Base-by-base conservation (phyloP, 2,113 vertebrate genomes). In the Motacilla tschutschensis region DNA sequence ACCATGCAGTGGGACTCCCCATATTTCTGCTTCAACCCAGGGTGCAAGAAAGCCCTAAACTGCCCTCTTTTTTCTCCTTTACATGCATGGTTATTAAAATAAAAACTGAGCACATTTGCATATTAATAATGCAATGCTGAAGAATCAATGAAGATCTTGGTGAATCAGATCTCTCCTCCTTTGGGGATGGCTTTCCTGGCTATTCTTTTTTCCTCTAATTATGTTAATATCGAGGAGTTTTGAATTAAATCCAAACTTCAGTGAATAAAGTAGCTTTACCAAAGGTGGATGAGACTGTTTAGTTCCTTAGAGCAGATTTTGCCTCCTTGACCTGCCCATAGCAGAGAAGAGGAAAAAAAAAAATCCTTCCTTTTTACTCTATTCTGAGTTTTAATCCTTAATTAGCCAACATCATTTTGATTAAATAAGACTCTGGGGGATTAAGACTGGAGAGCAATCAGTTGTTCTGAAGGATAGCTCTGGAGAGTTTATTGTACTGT, bases 361-460 rank as follows among this genome's bases (percentile, higher is more conserved):
- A 79, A 59, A 38, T 53, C 53, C 36, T 90, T 88, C 54, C 54
- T 95, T 96, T 96, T 95, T 71, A 87, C 84, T 95, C 83, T 95
- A 88, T 94, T 96, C 81, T 43, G 72, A 93, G 88, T 95, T 96
- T 96, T 96, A 96, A 96, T 97, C 96, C 96, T 97, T 97, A 97
- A 97, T 97, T 97, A 97, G 97, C 94, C 94, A 96, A 92, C 96
- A 96, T 97, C 85, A 95, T 97, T 97, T 96, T 97, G 95, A 97
- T 97, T 97, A 97, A 97, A 96, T 95, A 96, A 96, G 93, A 82
- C 97, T 96, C 96, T 89, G 13, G 96, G 95, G 96, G 94, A 95
- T 97, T 96, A 95, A 94, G 91, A 93, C 92, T 88, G 82, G 86
- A 95, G 93, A 96, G 93, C 91, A 95, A 96, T 96, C 95, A 89